phyloP scores from a whole-genome alignment of 2,113 vertebrate genomes.

The Onychorhynchus coronatus region DNA sequence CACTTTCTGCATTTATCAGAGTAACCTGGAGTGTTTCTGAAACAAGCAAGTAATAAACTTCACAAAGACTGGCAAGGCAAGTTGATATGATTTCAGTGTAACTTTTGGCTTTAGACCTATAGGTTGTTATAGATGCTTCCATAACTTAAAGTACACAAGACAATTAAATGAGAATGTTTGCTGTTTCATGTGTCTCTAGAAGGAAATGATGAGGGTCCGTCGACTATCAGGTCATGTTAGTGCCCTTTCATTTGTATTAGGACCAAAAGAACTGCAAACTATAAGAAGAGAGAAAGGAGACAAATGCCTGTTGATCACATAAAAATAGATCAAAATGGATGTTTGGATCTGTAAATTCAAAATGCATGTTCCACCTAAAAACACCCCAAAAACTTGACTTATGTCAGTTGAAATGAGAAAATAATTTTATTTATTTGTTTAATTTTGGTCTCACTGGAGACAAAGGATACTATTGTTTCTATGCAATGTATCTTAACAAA shows the following conservation, averaged over 20 bases:
- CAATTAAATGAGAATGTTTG: not conserved
- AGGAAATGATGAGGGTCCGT: not conserved
- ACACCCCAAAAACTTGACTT: not conserved
- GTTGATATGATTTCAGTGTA: not conserved
- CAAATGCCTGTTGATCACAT: not conserved
- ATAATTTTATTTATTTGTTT: accelerated
- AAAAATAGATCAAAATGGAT: not conserved
- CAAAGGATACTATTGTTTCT: not conserved
- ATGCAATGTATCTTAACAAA: not conserved
- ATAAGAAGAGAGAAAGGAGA: not conserved
- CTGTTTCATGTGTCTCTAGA: not conserved
- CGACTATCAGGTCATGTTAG: not conserved
- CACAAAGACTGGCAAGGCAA: not conserved
- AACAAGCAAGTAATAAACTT: not conserved
- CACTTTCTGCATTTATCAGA: not conserved
- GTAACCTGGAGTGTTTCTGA: not conserved
- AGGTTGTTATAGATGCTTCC: not conserved
- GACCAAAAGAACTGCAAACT: not conserved
- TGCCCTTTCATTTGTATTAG: not conserved
- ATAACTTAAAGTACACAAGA: not conserved
- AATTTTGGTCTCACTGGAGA: not conserved
- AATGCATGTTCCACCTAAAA: not conserved
- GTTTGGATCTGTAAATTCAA: not conserved
- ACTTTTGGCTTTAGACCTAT: not conserved
- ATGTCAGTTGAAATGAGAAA: not conserved